A percentile compares a stretch with the other conserved stretches of the same genome.
phyloP scores from a whole-genome alignment of 2,113 vertebrate species.

The Antidorcas marsupialis region DNA sequence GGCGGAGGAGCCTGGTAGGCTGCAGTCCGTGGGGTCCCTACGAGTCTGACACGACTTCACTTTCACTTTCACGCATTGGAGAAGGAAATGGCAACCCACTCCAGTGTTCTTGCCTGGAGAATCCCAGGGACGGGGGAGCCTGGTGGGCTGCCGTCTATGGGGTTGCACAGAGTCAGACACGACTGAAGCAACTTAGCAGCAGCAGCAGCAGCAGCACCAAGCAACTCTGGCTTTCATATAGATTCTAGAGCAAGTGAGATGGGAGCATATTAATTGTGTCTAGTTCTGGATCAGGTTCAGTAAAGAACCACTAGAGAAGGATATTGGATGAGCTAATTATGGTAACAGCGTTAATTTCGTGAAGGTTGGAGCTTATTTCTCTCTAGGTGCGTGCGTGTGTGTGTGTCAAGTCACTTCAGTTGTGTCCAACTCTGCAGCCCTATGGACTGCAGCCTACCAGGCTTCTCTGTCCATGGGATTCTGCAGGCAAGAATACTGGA shows the following conservation, averaged over 20 bases:
- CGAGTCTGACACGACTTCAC: too few relatives aligned
- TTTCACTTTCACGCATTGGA: too few relatives aligned
- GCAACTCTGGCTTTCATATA: neutral
- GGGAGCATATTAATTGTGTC: fast-evolving
- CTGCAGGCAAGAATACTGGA: neutral
- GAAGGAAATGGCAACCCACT: too few relatives aligned
- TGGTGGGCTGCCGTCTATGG: too few relatives aligned
- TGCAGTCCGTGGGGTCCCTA: neutral
- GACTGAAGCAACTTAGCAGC: neutral
- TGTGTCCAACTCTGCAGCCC: neutral
- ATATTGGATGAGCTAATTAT: too few relatives aligned
- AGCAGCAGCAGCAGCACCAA: too few relatives aligned
- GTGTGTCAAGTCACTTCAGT: neutral
- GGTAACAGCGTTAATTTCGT: neutral
- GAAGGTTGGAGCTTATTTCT: neutral
- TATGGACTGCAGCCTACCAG: neutral
- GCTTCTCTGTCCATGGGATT: neutral
- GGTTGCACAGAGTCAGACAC: too few relatives aligned
- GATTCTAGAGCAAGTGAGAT: neutral
- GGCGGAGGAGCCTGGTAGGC: neutral
- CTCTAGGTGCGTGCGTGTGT: neutral
- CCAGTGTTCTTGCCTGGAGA: too few relatives aligned
- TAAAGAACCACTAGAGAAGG: neutral
- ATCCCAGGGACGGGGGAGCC: too few relatives aligned
- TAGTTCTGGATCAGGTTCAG: neutral